These are phyloP conservation scores for Lacerta agilis DNA, from an alignment of 2,797 vertebrate species.

Conservation along the genomic window DNA sequence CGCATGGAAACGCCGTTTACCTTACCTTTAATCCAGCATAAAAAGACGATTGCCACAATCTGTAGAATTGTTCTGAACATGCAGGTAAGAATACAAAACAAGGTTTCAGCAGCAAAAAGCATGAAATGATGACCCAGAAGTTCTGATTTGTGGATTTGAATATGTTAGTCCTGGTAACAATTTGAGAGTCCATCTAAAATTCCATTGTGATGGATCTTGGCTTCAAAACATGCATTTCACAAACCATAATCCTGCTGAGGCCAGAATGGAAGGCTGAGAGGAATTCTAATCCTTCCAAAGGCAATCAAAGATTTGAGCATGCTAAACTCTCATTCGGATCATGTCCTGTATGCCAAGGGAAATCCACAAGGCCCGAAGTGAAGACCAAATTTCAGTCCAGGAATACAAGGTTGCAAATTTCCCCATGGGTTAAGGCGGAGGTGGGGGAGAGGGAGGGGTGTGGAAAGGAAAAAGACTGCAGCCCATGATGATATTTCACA, in stretches of 20 bases:
- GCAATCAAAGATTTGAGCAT: not conserved
- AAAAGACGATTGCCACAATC: not conserved
- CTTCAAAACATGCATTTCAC: not conserved
- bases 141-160: not conserved
- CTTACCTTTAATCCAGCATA: not conserved
- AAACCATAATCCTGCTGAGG: not conserved
- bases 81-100: not conserved
- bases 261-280: not conserved
- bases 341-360: not conserved
- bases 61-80: not conserved
- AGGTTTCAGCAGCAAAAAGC: not conserved
- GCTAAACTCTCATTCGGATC: not conserved
- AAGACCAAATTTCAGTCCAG: not conserved
- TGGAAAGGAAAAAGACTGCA: not conserved
- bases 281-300: not conserved
- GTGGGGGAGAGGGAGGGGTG: not conserved
- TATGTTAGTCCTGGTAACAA: not conserved
- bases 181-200: not conserved
- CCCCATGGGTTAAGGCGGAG: constrained; percentile 7
- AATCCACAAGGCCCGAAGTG: constrained; percentile 10
- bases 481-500: constrained; percentile 50
- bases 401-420: constrained; percentile 18
- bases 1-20: too few relatives aligned
- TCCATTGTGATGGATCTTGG: not conserved
- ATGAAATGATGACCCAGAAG: not conserved